Evolutionary conservation across 2,797 vertebrate species (phyloP).

Genomic region (Malurus leucopterus): DNA sequence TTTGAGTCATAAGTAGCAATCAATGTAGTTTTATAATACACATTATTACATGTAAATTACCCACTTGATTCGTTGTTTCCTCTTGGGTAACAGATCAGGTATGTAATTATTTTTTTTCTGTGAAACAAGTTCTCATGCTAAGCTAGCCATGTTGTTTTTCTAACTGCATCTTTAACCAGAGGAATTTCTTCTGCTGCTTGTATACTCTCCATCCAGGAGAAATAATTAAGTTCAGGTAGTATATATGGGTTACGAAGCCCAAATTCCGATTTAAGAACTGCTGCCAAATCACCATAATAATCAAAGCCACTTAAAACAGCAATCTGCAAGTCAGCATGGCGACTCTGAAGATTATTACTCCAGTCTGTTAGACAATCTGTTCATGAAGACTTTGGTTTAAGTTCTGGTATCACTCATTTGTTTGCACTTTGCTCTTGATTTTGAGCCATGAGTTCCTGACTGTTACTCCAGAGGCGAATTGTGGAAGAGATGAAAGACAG

Average conservation of each 20-base stretch:
- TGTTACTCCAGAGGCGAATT: neutral
- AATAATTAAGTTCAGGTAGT: constrained; percentile 29
- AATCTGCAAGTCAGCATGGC: constrained; percentile 63
- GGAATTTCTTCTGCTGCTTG: neutral
- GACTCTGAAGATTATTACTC: constrained; percentile 61
- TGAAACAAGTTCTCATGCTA: neutral
- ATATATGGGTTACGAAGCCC: neutral
- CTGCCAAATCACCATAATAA: constrained; percentile 61
- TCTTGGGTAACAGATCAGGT: neutral
- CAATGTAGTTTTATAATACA: neutral
- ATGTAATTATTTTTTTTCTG: neutral
- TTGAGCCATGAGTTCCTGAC: constrained; percentile 15
- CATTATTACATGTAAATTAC: neutral
- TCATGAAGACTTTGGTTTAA: constrained; percentile 46
- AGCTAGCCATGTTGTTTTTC: neutral
- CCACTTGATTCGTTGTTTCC: neutral
- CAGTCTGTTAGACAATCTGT: constrained; percentile 66
- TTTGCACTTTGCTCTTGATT: constrained; percentile 49
- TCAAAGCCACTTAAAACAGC: constrained; percentile 59
- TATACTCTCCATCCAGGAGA: neutral
- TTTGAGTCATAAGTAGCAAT: neutral
- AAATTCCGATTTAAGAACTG: constrained; percentile 44
- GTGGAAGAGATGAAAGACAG: neutral
- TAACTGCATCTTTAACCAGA: neutral
- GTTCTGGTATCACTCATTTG: constrained; percentile 46